Percentiles rank a stretch among this genome's conserved stretches.
phyloP scores from a whole-genome alignment of 2,797 vertebrate species.

The Echeneis naucrates region DNA sequence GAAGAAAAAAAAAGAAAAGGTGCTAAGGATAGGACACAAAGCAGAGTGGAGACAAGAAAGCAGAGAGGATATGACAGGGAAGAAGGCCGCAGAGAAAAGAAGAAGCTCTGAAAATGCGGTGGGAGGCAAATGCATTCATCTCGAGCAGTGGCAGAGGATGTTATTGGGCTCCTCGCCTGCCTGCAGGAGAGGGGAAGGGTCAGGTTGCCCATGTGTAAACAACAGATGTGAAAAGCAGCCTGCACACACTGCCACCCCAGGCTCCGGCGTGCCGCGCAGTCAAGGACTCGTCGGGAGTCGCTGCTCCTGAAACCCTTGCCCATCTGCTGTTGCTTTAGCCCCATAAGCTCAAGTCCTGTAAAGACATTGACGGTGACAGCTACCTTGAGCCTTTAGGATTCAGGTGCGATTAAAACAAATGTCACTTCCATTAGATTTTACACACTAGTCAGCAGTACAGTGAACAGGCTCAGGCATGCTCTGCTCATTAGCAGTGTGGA shows the following conservation, averaged over 20 bases:
- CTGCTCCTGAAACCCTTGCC: slow-evolving; percentile 44
- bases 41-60: slow-evolving; percentile 21
- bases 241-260: slow-evolving; percentile 59
- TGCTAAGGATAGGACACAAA: slow-evolving; percentile 6
- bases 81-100: neutral
- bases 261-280: slow-evolving; percentile 64
- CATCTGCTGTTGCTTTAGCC: slow-evolving; percentile 68
- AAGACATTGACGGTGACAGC: slow-evolving; percentile 71
- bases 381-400: slow-evolving; percentile 72
- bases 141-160: slow-evolving; percentile 57
- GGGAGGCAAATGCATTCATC: slow-evolving; percentile 46
- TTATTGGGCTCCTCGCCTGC: slow-evolving; percentile 50
- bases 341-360: slow-evolving; percentile 66
- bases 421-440: slow-evolving; percentile 72
- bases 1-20: slow-evolving; percentile 5
- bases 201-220: slow-evolving; percentile 76
- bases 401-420: slow-evolving; percentile 78
- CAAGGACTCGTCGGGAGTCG: slow-evolving; percentile 54
- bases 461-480: slow-evolving; percentile 68
- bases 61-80: slow-evolving; percentile 35
- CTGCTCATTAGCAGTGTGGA: slow-evolving; percentile 78
- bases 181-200: slow-evolving; percentile 63
- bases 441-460: slow-evolving; percentile 71
- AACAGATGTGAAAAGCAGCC: slow-evolving; percentile 76
- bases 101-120: slow-evolving; percentile 30